phyloP scores from a whole-genome alignment of 2,113 vertebrate species.

The Zapus hudsonius region DNA sequence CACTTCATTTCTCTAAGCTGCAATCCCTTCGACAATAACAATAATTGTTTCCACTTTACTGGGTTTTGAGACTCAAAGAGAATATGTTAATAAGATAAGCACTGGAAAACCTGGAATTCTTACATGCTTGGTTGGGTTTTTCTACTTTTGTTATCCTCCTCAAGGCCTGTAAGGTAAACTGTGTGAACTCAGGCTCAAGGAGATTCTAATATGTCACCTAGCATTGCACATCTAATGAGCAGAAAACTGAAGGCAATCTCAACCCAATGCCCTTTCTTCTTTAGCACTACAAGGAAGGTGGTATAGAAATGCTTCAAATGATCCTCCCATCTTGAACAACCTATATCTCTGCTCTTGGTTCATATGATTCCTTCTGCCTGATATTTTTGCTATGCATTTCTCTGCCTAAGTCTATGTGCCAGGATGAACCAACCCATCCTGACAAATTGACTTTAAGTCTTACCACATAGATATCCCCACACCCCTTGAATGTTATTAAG shows the following conservation, averaged over 20 bases:
- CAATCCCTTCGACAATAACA: neutral
- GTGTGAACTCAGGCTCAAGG: neutral
- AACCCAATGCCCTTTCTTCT: neutral
- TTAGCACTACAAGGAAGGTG: neutral
- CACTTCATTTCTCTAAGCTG: neutral
- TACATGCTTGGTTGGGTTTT: neutral
- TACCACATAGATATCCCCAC: neutral
- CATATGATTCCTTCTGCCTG: neutral
- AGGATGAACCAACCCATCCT: neutral
- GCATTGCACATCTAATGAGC: neutral
- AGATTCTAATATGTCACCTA: neutral
- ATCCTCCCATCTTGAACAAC: neutral
- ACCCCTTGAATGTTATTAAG: neutral
- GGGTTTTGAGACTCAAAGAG: neutral
- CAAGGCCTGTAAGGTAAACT: neutral
- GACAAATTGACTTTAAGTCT: neutral
- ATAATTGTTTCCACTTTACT: neutral
- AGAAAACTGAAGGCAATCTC: neutral
- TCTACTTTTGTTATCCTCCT: neutral
- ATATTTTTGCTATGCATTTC: neutral
- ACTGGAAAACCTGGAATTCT: rapidly evolving
- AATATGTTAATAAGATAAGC: neutral
- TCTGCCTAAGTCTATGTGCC: neutral
- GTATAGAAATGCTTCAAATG: neutral
- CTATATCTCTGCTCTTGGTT: neutral